Evolutionary conservation across 2,113 vertebrate species (phyloP), one percentile per base, ranked within the genome.

Genomic region (Xiphophorus maculatus): DNA sequence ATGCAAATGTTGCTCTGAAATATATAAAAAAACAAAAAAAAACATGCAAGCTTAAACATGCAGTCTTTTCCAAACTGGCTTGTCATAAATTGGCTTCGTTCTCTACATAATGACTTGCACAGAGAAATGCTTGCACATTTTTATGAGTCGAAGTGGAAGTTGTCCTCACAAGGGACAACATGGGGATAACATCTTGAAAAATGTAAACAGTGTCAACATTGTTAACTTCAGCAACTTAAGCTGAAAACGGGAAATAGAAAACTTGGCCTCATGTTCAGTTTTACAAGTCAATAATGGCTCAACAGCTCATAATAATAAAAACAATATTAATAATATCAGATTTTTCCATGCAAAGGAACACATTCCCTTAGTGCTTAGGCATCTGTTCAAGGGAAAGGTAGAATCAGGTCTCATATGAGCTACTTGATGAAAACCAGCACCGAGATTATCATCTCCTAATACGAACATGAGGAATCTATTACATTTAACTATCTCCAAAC

Each of bases 401-500:
- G 3, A 70, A 63, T 42, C 25, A 74, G 29, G 61, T 37, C 69
- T 76, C 76, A 67, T 76, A 66, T 44, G 58, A 71, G n/a, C 27
- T 30, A 51, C n/a, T 42, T 73, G 79, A 87, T 83, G 54, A 80
- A 67, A 81, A 87, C 64, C 82, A 85, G 81, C 60, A 25, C 32
- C 1, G 25, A 30, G 61, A 83, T 76, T 74, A 69, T 65, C 73
- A 75, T 82, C 76, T 64, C 79, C 37, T 79, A 86, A 84, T 78
- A 66, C 1, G 7, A 76, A 77, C 73, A 76, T 82, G 83, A 69
- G 79, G 64, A 91, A 84, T 74, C 32, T 30, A 88, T 87, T 76
- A 84, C 10, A 88, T 84, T 71, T 76, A 76, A 88, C 62, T 17
- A 54, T 75, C 65, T 67, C 77, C 69, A 61, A 75, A 77, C 84